Base-by-base conservation (phyloP, 2,113 vertebrate genomes). In the Peromyscus californicus region DNA sequence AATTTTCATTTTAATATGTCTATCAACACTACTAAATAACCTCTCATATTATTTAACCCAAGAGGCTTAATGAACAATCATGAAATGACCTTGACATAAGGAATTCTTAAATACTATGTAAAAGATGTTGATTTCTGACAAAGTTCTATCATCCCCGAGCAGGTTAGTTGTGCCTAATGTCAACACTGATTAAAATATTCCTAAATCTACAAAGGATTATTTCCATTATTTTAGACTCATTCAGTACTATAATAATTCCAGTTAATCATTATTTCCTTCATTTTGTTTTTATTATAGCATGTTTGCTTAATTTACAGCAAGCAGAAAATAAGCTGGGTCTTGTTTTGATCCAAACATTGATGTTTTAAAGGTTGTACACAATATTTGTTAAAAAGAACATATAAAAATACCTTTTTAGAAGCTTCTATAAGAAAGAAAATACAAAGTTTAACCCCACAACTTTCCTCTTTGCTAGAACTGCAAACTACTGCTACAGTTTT, bases 401-500 rank as follows among this genome's bases (percentile, higher is more conserved):
- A 99, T 98, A 99, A 99, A 99, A 99, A 99, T 99, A 99, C 98
- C 98, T 98, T 99, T 99, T 98, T 98, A 98, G 98, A 99, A 99
- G 98, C 99, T 98, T 99, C 98, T 99, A 98, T 99, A 99, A 99
- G 98, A 99, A 99, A 99, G 98, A 98, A 99, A 99, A 99, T 99
- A 99, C 98, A 99, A 99, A 99, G 98, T 99, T 99, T 98, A 99
- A 99, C 98, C 98, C 98, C 99, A 99, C 98, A 99, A 99, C 98
- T 99, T 98, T 99, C 98, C 98, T 99, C 98, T 97, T 97, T 98
- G 98, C 98, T 98, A 99, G 98, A 99, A 98, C 98, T 98, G 99
- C 98, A 98, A 98, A 67, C 98, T 98, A 99, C 98, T 98, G 98
- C 98, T 99, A 99, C 98, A 99, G 96, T 98, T 98, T 98, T 99